Base-by-base conservation (phyloP, 2,888 invertebrate species). In the Zonitis immaculata region DNA sequence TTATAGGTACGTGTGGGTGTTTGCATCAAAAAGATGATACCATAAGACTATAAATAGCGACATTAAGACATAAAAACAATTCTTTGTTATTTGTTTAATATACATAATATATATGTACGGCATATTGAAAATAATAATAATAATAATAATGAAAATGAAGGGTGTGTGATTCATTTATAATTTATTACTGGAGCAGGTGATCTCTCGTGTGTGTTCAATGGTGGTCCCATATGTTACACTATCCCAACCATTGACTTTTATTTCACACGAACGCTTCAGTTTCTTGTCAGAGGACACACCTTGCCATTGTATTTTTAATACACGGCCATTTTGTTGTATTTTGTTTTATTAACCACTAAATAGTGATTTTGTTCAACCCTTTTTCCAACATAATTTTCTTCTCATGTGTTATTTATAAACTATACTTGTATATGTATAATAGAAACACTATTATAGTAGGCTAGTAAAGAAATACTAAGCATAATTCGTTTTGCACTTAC, bases 201-300 rank as follows among this genome's bases (percentile, higher is more conserved):
- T 67, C 64, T 59, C 59, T n/a, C n/a, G n/a, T n/a, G n/a, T n/a
- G 58, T 60, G 59, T 62, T 61, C 55, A 20, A 2, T 62, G 67
- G 68, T 69, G 68, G 67, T 69, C 68, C 65, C 65, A 64, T 66
- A 66, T 60, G 63, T 68, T 66, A 67, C 59, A 58, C 49, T 51
- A 59, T 59, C 59, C 59, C 54, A 60, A 39, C 39, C 39, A 39
- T 39, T 66, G 68, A 67, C 66, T 68, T 67, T 68, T 67, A 68
- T 68, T 67, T 67, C 66, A 66, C 63, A 63, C 60, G 55, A 60
- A 61, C 60, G 58, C 58, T 58, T 54, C 56, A 59, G 56, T 57
- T 58, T 60, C 58, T 58, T 57, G 56, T 54, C 54, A 44, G n/a
- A n/a, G 11, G 66, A 61, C 67, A 63, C 67, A 63, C 67, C 67